Evolutionary conservation across 2,113 vertebrate genomes (phyloP).

Genomic region (Syngnathus floridae): DNA sequence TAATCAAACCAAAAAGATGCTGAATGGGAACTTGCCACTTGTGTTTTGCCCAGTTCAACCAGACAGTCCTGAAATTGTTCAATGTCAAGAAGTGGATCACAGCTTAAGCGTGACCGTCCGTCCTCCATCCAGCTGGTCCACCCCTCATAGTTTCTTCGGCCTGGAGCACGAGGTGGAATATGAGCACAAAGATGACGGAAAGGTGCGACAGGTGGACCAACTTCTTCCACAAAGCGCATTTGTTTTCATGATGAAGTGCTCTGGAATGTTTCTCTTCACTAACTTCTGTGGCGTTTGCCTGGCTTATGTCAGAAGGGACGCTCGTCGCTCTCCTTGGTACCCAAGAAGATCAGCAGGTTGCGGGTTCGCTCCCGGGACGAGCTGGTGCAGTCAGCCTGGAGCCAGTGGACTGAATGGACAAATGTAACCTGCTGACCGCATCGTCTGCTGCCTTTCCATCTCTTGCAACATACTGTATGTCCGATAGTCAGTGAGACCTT

Average conservation of each 20-base stretch:
- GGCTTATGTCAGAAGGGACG: slow-evolving; percentile 15
- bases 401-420: slow-evolving; percentile 68
- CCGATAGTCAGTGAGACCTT: background rate
- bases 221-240: background rate
- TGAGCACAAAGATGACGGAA: slow-evolving; percentile 41
- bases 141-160: slow-evolving; percentile 68
- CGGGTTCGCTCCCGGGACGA: slow-evolving; percentile 67
- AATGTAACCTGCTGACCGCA: slow-evolving; percentile 62
- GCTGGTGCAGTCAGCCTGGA: slow-evolving; percentile 63
- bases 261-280: background rate
- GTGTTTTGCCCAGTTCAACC: slow-evolving; percentile 48
- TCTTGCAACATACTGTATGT: background rate
- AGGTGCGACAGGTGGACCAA: slow-evolving; percentile 34
- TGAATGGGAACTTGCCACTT: background rate
- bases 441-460: slow-evolving; percentile 14
- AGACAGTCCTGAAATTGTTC: slow-evolving; percentile 43
- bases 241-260: too few species aligned
- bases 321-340: slow-evolving; percentile 33
- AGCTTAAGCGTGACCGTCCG: slow-evolving; percentile 48
- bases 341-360: slow-evolving; percentile 46
- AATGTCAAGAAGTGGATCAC: slow-evolving; percentile 20
- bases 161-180: slow-evolving; percentile 70
- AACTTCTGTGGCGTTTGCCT: slow-evolving; percentile 4
- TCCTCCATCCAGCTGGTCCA: slow-evolving; percentile 62
- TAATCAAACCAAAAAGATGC: too few species aligned